A percentile compares a stretch with the other conserved stretches of the same genome.
phyloP scores from a whole-genome alignment of 2,888 invertebrate species.

The Xanthia togata region DNA sequence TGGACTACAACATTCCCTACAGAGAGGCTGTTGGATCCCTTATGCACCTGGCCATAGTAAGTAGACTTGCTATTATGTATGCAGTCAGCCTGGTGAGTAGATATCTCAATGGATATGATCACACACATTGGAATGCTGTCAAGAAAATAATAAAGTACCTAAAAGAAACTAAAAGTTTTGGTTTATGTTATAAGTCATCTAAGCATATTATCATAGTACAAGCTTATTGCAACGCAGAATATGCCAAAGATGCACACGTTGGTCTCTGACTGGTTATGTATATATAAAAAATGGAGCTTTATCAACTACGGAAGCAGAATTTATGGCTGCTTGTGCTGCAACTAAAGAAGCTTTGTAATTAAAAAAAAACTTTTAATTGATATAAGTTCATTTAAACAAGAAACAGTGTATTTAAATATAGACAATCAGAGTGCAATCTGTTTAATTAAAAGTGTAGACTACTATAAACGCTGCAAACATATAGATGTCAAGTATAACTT shows the following conservation, averaged over 20 bases:
- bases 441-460: background rate
- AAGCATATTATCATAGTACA: background rate
- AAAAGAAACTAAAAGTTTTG: no score
- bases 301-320: background rate
- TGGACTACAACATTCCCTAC: no score
- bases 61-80: background rate
- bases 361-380: background rate
- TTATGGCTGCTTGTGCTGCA: background rate
- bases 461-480: no score
- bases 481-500: no score
- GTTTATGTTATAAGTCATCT: no score
- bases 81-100: background rate
- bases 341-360: background rate
- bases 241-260: background rate
- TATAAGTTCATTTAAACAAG: no score
- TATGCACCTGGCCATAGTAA: background rate
- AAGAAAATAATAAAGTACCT: no score
- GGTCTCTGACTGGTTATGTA: background rate
- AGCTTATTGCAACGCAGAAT: background rate
- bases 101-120: background rate
- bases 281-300: background rate
- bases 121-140: no score
- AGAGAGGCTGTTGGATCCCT: no score
- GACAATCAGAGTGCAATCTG: no score
- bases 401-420: no score